These are phyloP conservation scores for Plodia interpunctella DNA, from an alignment of 1,140 invertebrate genomes.

Conservation along the genomic window DNA sequence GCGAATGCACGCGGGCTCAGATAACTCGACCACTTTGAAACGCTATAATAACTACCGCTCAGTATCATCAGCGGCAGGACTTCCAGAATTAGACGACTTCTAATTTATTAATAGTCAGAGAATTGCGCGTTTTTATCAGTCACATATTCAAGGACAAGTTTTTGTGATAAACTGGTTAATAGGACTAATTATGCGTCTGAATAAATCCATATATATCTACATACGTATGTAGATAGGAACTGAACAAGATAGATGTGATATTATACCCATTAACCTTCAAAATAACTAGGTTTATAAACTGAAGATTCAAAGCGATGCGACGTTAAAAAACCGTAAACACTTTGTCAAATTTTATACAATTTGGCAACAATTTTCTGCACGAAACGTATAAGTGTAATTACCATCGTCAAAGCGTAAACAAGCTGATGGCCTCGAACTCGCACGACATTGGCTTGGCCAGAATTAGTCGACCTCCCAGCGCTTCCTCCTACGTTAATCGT, in stretches of 20 bases:
- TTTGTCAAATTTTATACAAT: constrained; percentile 16
- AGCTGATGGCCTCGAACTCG: constrained; percentile 41
- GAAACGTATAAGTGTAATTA: constrained; percentile 46
- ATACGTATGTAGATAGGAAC: too few species aligned
- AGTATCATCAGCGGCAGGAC: neutral
- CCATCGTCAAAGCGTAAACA: constrained; percentile 45
- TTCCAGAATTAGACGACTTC: neutral
- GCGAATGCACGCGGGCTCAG: constrained; percentile 16
- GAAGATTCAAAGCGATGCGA: neutral
- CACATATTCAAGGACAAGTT: neutral
- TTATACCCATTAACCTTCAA: too few species aligned
- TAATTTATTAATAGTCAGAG: constrained; percentile 1
- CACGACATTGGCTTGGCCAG: constrained; percentile 36
- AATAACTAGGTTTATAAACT: neutral
- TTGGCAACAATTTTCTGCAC: constrained; percentile 45
- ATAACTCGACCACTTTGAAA: neutral
- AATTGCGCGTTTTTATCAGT: constrained; percentile 6
- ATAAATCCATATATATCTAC: too few species aligned
- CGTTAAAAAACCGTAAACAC: constrained; percentile 13
- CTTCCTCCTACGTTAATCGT: constrained; percentile 10
- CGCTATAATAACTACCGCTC: neutral
- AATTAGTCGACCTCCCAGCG: constrained; percentile 26
- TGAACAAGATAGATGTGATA: too few species aligned
- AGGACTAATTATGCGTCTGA: neutral
- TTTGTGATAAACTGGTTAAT: neutral